Evolutionary conservation across 2,888 invertebrate genomes (phyloP), one percentile per base, ranked within the genome.

Genomic region (Campoletis raptor): DNA sequence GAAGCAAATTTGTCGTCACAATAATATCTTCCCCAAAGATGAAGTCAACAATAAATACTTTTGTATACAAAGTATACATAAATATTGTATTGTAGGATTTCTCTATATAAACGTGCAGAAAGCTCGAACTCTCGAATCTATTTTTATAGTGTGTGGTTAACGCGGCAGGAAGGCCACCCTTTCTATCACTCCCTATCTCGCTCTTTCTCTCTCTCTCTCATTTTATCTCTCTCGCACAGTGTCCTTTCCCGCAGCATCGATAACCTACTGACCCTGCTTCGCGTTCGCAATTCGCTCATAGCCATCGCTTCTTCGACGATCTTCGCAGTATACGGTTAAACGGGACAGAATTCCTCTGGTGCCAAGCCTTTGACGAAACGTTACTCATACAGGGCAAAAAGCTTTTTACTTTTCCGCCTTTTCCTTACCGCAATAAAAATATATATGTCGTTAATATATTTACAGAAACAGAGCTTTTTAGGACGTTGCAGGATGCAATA

Each of bases 191-290:
- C 40, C 9, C 36, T 42, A 57, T 64, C 76, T 40, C 54, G 15
- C 72, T 21, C 21, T 64, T 36, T 4, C 45, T 30, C 37, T 37
- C 37, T 72, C 48, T 70, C 30, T 80, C 70, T 48, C 72, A 15
- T 40, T 42, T 57, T 30, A 10, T 42, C 74, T 30, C 52, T 54
- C 37, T 73, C 61, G 9, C 21, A 30, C 74, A 74, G 80, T 69
- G 67, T 81, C 83, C 86, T 81, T 87, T 87, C 86, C 84, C 87
- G 82, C 48, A 90, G 91, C 90, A 90, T 92, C 92, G 91, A 92
- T 92, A 92, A 92, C 91, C 91, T 89, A 91, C 91, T 91, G 89
- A 92, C 91, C 91, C 91, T 90, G 88, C 86, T 83, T 82, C 87
- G 69, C 74, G 83, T 57, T 86, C 78, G 81, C 83, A 57, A 84